Evolutionary conservation across 1,140 invertebrate species (phyloP).

Genomic region (Aradophagus sp.): DNA sequence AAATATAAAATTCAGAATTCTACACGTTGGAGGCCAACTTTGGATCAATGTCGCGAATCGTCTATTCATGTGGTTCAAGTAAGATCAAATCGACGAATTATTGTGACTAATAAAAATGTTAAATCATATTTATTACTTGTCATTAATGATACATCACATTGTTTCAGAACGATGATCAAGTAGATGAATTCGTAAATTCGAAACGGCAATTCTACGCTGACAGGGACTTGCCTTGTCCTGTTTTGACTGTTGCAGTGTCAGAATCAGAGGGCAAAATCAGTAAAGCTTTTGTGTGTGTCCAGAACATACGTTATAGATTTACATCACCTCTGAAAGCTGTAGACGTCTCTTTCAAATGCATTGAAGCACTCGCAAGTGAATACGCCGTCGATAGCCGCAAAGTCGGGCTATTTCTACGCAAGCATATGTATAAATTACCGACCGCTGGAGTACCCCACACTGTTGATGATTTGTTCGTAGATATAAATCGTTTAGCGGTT

Average conservation of each 20-base stretch:
- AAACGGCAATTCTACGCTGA: slow-evolving; percentile 16
- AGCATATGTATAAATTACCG: slow-evolving; percentile 5
- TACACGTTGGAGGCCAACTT: slow-evolving; percentile 10
- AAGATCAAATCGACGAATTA: not conserved
- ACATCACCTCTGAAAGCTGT: slow-evolving; percentile 16
- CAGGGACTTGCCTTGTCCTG: slow-evolving; percentile 2
- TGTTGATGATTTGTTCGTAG: slow-evolving; percentile 4
- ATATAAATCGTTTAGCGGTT: not conserved
- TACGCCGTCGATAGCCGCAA: slow-evolving; percentile 1
- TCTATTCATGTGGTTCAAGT: slow-evolving; percentile 1
- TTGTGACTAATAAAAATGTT: not conserved
- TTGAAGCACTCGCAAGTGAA: not conserved
- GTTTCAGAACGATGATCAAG: slow-evolving; percentile 7
- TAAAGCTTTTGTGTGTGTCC: slow-evolving; percentile 6
- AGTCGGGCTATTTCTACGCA: slow-evolving; percentile 8
- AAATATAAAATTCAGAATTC: slow-evolving; percentile 3
- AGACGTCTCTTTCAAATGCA: slow-evolving; percentile 11
- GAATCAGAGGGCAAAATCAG: not conserved
- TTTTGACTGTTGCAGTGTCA: slow-evolving; percentile 7
- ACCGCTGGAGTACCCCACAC: not conserved
- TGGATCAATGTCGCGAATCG: slow-evolving; percentile 1
- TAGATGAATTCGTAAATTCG: not conserved
- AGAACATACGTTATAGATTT: slow-evolving; percentile 9
- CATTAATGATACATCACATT: not conserved
- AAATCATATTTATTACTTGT: not conserved